Evolutionary conservation across 1,140 invertebrate genomes (phyloP), one percentile per base, ranked within the genome.

Genomic region (Bombus soroeensis): DNA sequence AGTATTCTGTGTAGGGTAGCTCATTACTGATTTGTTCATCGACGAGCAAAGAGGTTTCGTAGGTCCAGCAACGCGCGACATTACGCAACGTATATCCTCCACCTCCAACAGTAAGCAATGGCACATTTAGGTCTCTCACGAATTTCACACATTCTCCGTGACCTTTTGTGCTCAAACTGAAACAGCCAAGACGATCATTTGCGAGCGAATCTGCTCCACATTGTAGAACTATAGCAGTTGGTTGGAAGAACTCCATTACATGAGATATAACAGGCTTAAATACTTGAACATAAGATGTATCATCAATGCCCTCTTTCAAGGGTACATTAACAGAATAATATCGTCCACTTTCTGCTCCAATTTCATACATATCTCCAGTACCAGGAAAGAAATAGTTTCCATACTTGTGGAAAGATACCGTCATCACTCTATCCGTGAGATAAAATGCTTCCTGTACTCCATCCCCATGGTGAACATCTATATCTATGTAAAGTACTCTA

Each of bases 371-470:
- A 94, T 99, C 98, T 2, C 99, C 98, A 22, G 99, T 99, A 2
- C 99, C 99, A 1, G 99, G 99, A 93, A 99, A 99, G 94, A 99
- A 99, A 91, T 98, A 99, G 92, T 99, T 99, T 13, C 99, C 99
- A 95, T 99, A 99, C 95, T 99, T 99, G 93, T 99, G 99, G 94
- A 99, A 99, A 34, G 98, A 99, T 3, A 99, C 99, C 0, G 99
- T 99, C 99, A 99, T 99, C 0, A 99, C 99, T 73, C 99, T 96
- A 95, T 99, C 99, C 0, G 99, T 99, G 2, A 99, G 95, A 93
- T 99, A 99, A 95, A 99, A 99, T 1, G 99, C 99, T 96, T 99
- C 99, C 95, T 99, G 99, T 0, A 99, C 99, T 2, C 99, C 99
- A 95, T 99, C 99, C 0, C 99, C 99, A 95, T 99, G 99, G 95